These are phyloP conservation scores for Adoxophyes honmai DNA, from an alignment of 1,140 invertebrate genomes.

Conservation along the genomic window DNA sequence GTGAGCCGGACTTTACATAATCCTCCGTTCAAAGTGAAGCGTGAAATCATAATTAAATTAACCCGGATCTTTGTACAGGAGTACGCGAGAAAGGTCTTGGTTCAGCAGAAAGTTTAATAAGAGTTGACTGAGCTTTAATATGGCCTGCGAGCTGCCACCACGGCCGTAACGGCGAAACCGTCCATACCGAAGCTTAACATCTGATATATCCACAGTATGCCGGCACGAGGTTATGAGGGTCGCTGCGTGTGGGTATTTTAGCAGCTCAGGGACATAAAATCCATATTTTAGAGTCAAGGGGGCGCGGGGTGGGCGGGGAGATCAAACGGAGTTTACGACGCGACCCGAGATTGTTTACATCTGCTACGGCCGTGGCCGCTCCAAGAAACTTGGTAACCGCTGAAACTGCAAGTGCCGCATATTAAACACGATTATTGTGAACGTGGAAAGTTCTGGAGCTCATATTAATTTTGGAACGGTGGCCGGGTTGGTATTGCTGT, in stretches of 20 bases:
- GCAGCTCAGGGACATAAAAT: conserved; percentile 65
- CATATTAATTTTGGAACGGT: conserved; percentile 9
- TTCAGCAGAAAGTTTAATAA: too few relatives aligned
- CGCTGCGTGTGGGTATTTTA: conserved; percentile 51
- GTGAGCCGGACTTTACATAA: conserved; percentile 4
- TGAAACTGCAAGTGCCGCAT: conserved; percentile 47
- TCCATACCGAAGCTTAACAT: neutral
- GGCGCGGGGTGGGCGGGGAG: conserved; percentile 45
- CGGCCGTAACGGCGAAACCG: neutral
- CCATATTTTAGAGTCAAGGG: conserved; percentile 63
- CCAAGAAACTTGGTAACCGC: conserved; percentile 68
- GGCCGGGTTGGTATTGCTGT: neutral
- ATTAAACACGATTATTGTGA: conserved; percentile 27
- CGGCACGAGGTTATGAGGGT: conserved; percentile 46
- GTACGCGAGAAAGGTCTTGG: too few relatives aligned
- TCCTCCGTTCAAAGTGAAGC: neutral
- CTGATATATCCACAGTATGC: neutral
- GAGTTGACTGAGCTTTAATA: too few relatives aligned
- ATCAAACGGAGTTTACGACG: conserved; percentile 73
- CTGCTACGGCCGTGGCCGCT: conserved; percentile 63
- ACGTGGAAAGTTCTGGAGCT: conserved; percentile 21
- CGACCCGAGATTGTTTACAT: conserved; percentile 72
- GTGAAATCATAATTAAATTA: too few relatives aligned
- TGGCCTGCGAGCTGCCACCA: too few relatives aligned
- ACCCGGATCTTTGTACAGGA: too few relatives aligned